phyloP scores from a whole-genome alignment of 2,797 vertebrate genomes.

The Brachyalestes nurse region DNA sequence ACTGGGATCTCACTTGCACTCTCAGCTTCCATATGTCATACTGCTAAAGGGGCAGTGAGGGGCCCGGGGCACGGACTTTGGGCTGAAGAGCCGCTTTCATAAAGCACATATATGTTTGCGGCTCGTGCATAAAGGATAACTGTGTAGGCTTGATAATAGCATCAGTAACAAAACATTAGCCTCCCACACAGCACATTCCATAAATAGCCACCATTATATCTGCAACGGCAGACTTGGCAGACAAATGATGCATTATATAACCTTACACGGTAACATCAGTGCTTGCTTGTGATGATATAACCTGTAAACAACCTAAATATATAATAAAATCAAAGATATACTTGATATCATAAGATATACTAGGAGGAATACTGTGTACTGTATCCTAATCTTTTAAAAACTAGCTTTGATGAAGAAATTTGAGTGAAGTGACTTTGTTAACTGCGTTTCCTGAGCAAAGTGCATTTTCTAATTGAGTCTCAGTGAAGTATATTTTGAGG shows the following conservation, averaged over 20 bases:
- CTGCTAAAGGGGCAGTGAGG: conserved; percentile 21
- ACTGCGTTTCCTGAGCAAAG: too few species aligned
- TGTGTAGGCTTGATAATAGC: conserved; percentile 45
- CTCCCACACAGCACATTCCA: conserved; percentile 41
- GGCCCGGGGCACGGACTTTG: conserved; percentile 7
- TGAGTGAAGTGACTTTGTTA: too few species aligned
- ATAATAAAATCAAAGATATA: too few species aligned
- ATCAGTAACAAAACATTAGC: conserved; percentile 40
- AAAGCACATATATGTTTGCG: conserved; percentile 15
- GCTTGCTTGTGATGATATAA: background rate
- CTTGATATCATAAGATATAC: too few species aligned
- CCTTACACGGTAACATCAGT: background rate
- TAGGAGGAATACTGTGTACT: too few species aligned
- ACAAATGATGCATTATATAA: conserved; percentile 15
- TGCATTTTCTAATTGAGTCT: too few species aligned
- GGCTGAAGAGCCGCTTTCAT: background rate
- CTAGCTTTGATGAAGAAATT: too few species aligned
- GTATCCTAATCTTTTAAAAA: too few species aligned
- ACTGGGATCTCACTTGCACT: conserved; percentile 24
- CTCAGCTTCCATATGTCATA: conserved; percentile 30
- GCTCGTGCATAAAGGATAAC: conserved; percentile 27
- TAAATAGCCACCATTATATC: conserved; percentile 41
- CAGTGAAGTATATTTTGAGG: too few species aligned
- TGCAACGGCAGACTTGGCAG: conserved; percentile 29
- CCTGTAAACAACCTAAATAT: too few species aligned